Evolutionary conservation across 2,797 vertebrate genomes (phyloP).

Genomic region (Myotis pilosus): DNA sequence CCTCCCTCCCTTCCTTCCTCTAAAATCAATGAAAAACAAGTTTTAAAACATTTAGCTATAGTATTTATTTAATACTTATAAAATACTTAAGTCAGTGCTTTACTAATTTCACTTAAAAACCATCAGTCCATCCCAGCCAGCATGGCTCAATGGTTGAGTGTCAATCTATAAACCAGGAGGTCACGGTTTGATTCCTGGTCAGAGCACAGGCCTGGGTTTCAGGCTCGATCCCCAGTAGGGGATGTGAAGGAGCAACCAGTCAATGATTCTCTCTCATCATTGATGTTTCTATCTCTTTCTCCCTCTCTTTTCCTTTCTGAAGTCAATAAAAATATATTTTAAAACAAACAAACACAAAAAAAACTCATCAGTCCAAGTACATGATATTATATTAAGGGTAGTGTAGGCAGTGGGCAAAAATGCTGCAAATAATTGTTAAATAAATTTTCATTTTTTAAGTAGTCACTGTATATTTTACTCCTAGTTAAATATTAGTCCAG

Average conservation of each 20-base stretch:
- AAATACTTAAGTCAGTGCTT: neutral
- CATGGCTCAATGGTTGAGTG: no score
- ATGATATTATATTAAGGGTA: neutral
- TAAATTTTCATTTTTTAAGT: neutral
- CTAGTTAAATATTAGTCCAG: neutral
- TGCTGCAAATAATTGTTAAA: neutral
- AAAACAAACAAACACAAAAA: neutral
- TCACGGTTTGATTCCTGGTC: no score
- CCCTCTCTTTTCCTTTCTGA: no score
- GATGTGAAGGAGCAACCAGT: no score
- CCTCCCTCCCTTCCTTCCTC: no score
- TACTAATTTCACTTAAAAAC: neutral
- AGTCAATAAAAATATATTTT: no score
- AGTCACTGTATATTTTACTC: neutral
- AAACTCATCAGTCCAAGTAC: neutral
- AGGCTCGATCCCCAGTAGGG: no score
- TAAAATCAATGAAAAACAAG: neutral
- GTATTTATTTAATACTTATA: neutral
- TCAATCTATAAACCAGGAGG: no score
- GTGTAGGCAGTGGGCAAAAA: rapidly evolving
- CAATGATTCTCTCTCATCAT: no score
- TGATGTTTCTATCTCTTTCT: no score
- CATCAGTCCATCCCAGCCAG: neutral
- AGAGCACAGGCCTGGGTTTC: no score
- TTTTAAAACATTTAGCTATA: neutral